Conservation (phyloP, 2,113 vertebrate genomes). For the Amphilophus citrinellus region DNA sequence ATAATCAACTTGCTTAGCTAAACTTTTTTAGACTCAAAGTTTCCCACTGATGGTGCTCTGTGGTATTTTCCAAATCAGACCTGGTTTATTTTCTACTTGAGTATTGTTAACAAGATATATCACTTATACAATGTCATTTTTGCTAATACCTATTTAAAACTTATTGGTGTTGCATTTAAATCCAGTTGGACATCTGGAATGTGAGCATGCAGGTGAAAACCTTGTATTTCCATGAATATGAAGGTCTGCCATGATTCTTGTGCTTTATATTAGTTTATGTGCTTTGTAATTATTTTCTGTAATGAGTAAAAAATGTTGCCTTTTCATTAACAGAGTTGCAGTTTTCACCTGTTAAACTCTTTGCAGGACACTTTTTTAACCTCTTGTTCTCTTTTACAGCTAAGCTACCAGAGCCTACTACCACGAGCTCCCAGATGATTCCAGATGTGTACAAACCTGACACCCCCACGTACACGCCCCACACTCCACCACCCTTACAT, state of each 20-base stretch:
- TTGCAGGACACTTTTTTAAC: background rate
- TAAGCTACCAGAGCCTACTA: slow-evolving; percentile 40
- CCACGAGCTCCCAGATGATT: background rate
- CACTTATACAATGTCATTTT: background rate
- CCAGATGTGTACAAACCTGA: background rate
- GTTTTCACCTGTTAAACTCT: background rate
- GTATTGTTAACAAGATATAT: background rate
- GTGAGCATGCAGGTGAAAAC: background rate
- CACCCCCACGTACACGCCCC: background rate
- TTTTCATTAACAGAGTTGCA: background rate
- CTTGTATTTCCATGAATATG: too few relatives aligned
- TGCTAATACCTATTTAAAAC: background rate
- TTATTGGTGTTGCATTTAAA: too few relatives aligned
- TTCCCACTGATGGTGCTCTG: background rate
- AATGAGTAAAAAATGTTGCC: background rate
- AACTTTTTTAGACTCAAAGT: background rate
- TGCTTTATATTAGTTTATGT: background rate
- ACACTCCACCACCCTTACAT: background rate
- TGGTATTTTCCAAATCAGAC: background rate
- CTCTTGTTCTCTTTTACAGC: slow-evolving; percentile 40
- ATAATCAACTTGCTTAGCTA: background rate
- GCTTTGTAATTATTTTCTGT: background rate
- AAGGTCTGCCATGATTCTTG: background rate
- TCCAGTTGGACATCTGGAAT: background rate
- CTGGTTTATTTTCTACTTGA: background rate